A percentile compares a stretch with the other conserved stretches of the same genome.
Conservation (phyloP, 2,888 invertebrate genomes). For the Ochlodes sylvanus region DNA sequence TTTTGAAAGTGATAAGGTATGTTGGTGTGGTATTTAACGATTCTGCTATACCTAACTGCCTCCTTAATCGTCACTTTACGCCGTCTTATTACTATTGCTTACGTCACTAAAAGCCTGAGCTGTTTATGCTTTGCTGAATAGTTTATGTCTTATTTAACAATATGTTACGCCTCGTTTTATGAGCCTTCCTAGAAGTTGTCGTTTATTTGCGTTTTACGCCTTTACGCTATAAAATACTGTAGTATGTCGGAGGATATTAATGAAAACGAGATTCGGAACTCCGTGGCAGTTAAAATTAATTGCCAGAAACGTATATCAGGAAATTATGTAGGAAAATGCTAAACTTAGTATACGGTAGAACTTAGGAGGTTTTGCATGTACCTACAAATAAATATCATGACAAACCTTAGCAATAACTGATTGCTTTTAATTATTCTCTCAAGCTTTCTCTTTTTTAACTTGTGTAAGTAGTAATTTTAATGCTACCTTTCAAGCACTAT, state of each 20-base stretch:
- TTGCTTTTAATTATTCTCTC: too few species aligned
- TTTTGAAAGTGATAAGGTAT: too few species aligned
- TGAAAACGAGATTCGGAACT: constrained; percentile 7
- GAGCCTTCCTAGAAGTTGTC: not conserved
- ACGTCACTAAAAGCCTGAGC: constrained; percentile 36
- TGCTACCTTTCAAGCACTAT: too few species aligned
- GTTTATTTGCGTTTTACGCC: constrained; percentile 3
- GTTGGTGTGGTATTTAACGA: too few species aligned
- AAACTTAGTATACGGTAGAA: not conserved
- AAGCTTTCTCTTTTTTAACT: too few species aligned
- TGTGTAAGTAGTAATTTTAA: too few species aligned
- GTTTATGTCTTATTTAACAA: constrained; percentile 57
- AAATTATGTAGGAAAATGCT: not conserved
- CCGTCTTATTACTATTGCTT: constrained; percentile 43
- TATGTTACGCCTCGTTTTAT: constrained; percentile 56
- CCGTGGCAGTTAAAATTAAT: constrained; percentile 4
- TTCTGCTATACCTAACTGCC: constrained; percentile 37
- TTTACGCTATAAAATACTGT: not conserved
- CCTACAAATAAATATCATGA: too few species aligned
- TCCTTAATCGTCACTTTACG: constrained; percentile 58
- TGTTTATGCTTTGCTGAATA: constrained; percentile 56
- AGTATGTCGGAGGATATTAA: not conserved
- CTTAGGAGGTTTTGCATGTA: not conserved
- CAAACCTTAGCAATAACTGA: too few species aligned
- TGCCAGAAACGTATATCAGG: not conserved